phyloP scores from a whole-genome alignment of 2,888 invertebrate species.

The Drosophila ezoana region DNA sequence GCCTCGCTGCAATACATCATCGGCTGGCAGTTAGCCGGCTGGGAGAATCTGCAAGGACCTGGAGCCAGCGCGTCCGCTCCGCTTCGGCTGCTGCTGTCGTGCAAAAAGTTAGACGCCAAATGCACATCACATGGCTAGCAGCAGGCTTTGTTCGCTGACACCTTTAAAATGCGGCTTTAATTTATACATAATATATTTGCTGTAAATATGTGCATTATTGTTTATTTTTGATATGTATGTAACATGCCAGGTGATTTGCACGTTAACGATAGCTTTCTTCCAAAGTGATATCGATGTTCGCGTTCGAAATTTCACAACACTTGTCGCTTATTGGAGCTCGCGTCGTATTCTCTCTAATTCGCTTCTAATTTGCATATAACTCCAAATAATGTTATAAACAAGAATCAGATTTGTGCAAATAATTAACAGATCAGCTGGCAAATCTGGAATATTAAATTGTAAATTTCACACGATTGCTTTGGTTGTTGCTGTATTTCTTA shows the following conservation, averaged over 20 bases:
- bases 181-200: neutral
- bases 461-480: neutral
- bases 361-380: too few relatives aligned
- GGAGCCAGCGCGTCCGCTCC: neutral
- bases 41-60: slow-evolving; percentile 7
- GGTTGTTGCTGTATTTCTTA: neutral
- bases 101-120: slow-evolving; percentile 26
- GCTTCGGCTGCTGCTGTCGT: slow-evolving; percentile 11
- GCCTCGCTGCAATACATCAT: slow-evolving; percentile 75
- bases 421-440: neutral
- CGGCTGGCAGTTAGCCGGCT: slow-evolving; percentile 54
- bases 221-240: neutral
- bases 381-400: too few relatives aligned
- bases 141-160: slow-evolving; percentile 15
- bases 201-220: neutral
- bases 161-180: slow-evolving; percentile 33
- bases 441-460: neutral
- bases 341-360: too few relatives aligned
- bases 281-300: too few relatives aligned
- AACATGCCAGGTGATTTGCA: too few relatives aligned
- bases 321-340: too few relatives aligned
- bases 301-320: too few relatives aligned
- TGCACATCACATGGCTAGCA: slow-evolving; percentile 24
- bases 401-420: too few relatives aligned
- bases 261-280: too few relatives aligned